These are phyloP conservation scores for Anticlea derivata DNA, from an alignment of 2,888 invertebrate genomes.

Conservation along the genomic window DNA sequence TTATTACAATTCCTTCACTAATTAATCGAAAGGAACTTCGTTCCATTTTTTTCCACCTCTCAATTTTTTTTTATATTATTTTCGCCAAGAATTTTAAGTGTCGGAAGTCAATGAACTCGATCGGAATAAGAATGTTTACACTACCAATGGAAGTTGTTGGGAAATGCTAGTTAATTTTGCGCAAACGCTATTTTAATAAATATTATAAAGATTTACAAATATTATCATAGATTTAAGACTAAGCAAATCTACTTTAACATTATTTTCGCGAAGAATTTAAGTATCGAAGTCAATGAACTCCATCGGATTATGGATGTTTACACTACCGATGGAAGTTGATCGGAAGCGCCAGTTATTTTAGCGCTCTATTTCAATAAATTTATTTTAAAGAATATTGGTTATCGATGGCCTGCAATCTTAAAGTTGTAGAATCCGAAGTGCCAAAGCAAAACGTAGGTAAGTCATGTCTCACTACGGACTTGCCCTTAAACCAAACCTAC, in stretches of 20 bases:
- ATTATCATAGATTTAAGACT: too few relatives aligned
- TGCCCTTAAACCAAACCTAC: too few relatives aligned
- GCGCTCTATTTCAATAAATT: neutral
- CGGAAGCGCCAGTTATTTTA: constrained; percentile 36
- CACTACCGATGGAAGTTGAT: constrained; percentile 40
- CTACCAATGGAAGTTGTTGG: constrained; percentile 40
- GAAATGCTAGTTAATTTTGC: constrained; percentile 47
- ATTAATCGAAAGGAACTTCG: too few relatives aligned
- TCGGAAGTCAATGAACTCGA: constrained; percentile 49
- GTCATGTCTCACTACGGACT: too few relatives aligned
- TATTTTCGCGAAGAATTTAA: constrained; percentile 20
- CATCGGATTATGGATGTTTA: constrained; percentile 48
- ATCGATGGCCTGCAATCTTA: too few relatives aligned
- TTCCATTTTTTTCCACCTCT: too few relatives aligned
- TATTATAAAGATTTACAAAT: too few relatives aligned
- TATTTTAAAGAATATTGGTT: neutral
- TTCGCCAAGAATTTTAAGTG: constrained; percentile 17
- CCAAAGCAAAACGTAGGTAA: neutral
- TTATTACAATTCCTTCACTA: too few relatives aligned
- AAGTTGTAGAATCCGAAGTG: too few relatives aligned
- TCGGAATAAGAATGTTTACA: constrained; percentile 48
- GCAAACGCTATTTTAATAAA: constrained; percentile 27
- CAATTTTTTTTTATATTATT: constrained; percentile 7
- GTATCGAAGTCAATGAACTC: constrained; percentile 47
- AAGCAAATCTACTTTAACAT: constrained; percentile 4